phyloP scores from a whole-genome alignment of 2,113 vertebrate genomes.

The Nothocercus julius region DNA sequence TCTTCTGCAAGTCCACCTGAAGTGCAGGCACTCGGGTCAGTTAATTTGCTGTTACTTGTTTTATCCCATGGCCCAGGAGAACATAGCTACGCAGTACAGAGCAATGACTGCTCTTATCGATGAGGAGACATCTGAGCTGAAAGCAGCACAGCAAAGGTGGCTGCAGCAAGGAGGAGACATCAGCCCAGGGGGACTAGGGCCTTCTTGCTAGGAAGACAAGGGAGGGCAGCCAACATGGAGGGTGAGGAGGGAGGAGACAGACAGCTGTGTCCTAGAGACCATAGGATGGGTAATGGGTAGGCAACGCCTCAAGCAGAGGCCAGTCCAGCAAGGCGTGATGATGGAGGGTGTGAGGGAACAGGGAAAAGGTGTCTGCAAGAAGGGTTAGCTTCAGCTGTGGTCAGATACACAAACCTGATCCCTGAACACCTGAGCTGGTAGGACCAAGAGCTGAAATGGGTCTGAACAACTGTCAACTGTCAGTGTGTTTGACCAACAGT shows the following conservation, averaged over 20 bases:
- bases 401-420: background rate
- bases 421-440: background rate
- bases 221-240: background rate
- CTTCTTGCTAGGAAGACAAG: background rate
- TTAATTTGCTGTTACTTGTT: background rate
- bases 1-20: slow-evolving; percentile 73
- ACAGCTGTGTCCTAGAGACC: background rate
- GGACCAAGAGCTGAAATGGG: background rate
- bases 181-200: background rate
- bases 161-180: background rate
- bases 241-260: background rate
- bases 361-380: background rate
- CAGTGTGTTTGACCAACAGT: background rate
- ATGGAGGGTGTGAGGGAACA: background rate
- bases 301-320: background rate
- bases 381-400: background rate
- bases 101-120: background rate
- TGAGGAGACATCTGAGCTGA: background rate
- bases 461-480: background rate
- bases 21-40: slow-evolving; percentile 78
- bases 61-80: background rate
- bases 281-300: background rate
- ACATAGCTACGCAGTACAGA: background rate
- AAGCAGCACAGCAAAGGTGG: background rate
- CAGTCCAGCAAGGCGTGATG: background rate